Percentiles rank a stretch among this genome's conserved stretches.
Conservation (phyloP, 2,797 vertebrate species). For the Channallabes apus region DNA sequence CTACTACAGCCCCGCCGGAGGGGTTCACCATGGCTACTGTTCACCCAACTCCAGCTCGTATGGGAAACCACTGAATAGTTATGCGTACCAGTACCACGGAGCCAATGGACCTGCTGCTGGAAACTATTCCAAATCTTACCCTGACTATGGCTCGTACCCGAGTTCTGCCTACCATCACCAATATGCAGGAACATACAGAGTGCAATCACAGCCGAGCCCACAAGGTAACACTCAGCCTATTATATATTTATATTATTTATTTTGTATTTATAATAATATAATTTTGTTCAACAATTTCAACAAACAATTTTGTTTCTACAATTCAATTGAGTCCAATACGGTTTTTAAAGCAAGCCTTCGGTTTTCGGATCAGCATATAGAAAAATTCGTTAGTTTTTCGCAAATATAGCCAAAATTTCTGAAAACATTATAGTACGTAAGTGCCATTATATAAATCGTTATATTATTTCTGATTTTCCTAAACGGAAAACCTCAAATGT, state of each 20-base stretch:
- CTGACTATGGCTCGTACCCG: constrained; percentile 88
- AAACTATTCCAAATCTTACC: constrained; percentile 91
- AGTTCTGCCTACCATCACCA: constrained; percentile 88
- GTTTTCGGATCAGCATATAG: not conserved
- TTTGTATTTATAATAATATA: not conserved
- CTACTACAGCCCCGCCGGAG: constrained; percentile 87
- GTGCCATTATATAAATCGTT: not conserved
- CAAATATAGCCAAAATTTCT: not conserved
- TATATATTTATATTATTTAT: constrained; percentile 11
- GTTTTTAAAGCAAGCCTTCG: not conserved
- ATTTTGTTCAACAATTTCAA: not conserved
- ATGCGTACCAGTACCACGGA: constrained; percentile 95
- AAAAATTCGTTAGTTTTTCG: not conserved
- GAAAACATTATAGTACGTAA: not conserved
- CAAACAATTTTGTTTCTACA: too few relatives aligned
- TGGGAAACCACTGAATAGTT: constrained; percentile 91
- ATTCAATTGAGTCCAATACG: not conserved
- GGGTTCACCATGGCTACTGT: constrained; percentile 88
- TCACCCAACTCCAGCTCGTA: constrained; percentile 91
- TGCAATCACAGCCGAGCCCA: constrained; percentile 84
- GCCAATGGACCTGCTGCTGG: constrained; percentile 87
- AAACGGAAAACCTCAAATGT: not conserved
- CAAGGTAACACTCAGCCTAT: constrained; percentile 78
- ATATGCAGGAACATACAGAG: constrained; percentile 91
- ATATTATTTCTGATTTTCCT: not conserved